phyloP scores from a whole-genome alignment of 2,113 vertebrate genomes.

The Albula goreensis region DNA sequence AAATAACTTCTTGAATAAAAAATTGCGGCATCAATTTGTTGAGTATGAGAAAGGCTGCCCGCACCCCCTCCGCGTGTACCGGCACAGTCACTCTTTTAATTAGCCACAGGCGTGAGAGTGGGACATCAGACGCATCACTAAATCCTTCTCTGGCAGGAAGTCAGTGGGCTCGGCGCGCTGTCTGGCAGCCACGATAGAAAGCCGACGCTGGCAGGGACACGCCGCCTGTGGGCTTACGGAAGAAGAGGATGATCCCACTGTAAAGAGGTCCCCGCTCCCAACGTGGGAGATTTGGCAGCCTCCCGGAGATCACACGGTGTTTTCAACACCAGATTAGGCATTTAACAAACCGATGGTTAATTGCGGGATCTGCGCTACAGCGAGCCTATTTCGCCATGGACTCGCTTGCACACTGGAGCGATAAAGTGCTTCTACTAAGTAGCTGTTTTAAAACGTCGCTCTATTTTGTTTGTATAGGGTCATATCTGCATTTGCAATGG shows the following conservation, averaged over 20 bases:
- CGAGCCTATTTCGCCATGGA: neutral
- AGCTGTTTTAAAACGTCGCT: neutral
- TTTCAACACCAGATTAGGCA: constrained; percentile 67
- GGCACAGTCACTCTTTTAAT: constrained; percentile 75
- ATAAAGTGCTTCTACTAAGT: constrained; percentile 20
- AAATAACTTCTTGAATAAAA: constrained; percentile 63
- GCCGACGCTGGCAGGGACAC: constrained; percentile 64
- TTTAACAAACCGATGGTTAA: constrained; percentile 34
- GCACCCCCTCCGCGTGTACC: constrained; percentile 58
- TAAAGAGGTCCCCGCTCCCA: constrained; percentile 61
- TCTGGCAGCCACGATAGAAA: constrained; percentile 75
- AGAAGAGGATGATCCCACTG: constrained; percentile 69
- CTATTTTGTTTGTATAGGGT: neutral
- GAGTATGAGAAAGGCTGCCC: constrained; percentile 40
- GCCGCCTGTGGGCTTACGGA: constrained; percentile 66
- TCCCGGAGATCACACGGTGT: constrained; percentile 52
- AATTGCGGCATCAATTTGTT: constrained; percentile 71
- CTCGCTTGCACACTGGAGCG: neutral
- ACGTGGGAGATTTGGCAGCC: constrained; percentile 61
- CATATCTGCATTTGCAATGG: neutral
- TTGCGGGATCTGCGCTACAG: constrained; percentile 9
- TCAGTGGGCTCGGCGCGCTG: constrained; percentile 54
- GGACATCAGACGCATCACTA: constrained; percentile 73
- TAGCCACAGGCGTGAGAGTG: constrained; percentile 70
- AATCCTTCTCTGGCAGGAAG: constrained; percentile 71